Evolutionary conservation across 2,888 invertebrate species (phyloP), one percentile per base, ranked within the genome.

Genomic region (Aphrophora alni): DNA sequence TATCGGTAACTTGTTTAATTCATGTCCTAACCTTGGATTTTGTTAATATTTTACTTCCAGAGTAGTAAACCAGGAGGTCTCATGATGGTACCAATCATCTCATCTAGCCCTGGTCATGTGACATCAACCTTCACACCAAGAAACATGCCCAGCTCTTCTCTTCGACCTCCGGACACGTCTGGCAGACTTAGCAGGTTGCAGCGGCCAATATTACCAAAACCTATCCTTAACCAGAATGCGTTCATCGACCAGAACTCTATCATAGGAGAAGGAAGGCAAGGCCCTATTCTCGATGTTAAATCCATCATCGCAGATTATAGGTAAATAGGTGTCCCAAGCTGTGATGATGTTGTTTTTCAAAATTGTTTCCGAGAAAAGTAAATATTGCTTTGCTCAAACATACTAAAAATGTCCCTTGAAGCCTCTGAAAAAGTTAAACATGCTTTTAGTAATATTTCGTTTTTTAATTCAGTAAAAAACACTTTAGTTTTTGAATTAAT

Each of bases 221-320:
- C 88, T 0, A 88, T 89, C 85, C 88, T 87, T 83, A 90, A 88
- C 0, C 90, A 89, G 80, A 88, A 88, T 73, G 79, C 33, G 84
- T 85, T 28, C 75, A 84, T 24, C 85, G 86, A 89, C 85, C 90
- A 90, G 87, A 92, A 92, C 83, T 91, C 93, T 17, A 91, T 92
- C 80, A 88, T 92, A 80, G 90, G 91, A 0, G 92, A 92, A 88
- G 94, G 94, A 0, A 90, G 93, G 0, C 95, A 95, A 86, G 93
- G 95, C 0, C 93, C 94, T 0, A 93, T 94, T n/a, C 92, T 95
- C 81, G 95, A 96, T 87, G 95, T 95, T 0, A 93, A 94, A 87
- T 94, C 95, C 4, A 94, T 95, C 80, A 95, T 95, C 86, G 95
- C 95, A 0, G 95, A 95, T 87, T 94, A 94, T 86, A 91, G 95